Base-by-base conservation (phyloP, 2,797 vertebrate species). In the Myripristis murdjan region DNA sequence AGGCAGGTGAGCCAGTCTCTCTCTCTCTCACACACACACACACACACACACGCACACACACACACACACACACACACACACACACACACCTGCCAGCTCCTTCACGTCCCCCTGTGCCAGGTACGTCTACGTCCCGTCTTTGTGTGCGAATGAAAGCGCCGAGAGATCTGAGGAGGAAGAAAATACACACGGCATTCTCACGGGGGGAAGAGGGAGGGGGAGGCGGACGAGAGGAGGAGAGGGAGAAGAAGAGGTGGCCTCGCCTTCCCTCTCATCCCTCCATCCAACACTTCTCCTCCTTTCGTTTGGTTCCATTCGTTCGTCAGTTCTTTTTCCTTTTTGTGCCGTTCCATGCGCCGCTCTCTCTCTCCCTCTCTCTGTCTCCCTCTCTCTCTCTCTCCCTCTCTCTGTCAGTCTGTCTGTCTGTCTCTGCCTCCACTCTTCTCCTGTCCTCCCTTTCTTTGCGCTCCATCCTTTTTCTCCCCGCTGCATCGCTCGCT, bases 261-360 rank as follows among this genome's bases (percentile, higher is more conserved):
- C 67, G 82, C 87, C 87, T 90, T 92, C 84, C 81, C 87, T 94
- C 90, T 92, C 87, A 92, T 93, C 91, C 81, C 75, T 69, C 89
- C 75, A 73, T 91, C 91, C 92, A 92, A 88, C 89, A 83, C 87
- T 88, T 88, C 81, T 91, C 84, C 92, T 92, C 91, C 91, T 92
- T 92, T 93, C 73, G 87, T 92, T 90, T 44, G 82, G 75, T 91
- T 91, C 92, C 92, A 91, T 66, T 87, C 86, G 77, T 80, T 55
- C 64, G 65, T 90, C 87, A 90, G 91, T 90, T 89, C 89, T n/a
- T n/a, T 92, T 87, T 89, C 84, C 6, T 77, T 91, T 90, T 89
- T 39, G 87, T 79, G 79, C 61, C n/a, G 67, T 88, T 90, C 89
- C 88, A 88, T 81, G 61, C 54, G 63, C 86, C 55, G 79, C 87